Conservation (phyloP, 2,797 vertebrate species). For the Acanthopagrus latus region DNA sequence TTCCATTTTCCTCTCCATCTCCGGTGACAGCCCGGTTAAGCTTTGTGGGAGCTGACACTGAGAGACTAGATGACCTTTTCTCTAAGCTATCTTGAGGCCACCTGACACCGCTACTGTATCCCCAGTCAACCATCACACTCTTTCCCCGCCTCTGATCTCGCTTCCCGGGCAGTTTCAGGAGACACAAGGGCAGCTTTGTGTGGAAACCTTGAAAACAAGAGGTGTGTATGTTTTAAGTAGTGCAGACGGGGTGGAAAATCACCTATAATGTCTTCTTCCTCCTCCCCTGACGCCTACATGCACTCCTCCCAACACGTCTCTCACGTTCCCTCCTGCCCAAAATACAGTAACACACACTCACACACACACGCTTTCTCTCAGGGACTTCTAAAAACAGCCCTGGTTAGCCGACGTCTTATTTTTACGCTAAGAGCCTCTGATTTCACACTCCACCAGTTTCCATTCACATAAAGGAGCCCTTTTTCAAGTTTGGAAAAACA, state of each 20-base stretch:
- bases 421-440: conserved; percentile 49
- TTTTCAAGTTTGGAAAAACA: conserved; percentile 64
- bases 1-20: conserved; percentile 54
- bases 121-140: conserved; percentile 62
- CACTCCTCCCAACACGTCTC: conserved; percentile 59
- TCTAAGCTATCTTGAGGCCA: conserved; percentile 47
- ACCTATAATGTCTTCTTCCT: conserved; percentile 75
- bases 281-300: conserved; percentile 41
- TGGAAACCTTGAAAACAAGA: conserved; percentile 63
- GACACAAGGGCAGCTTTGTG: conserved; percentile 78
- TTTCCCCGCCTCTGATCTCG: conserved; percentile 59
- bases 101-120: conserved; percentile 72
- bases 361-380: conserved; percentile 47
- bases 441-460: conserved; percentile 59
- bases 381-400: conserved; percentile 66
- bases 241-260: conserved; percentile 78
- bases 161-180: conserved; percentile 60
- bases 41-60: conserved; percentile 47
- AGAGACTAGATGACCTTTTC: conserved; percentile 50
- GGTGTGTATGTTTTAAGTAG: conserved; percentile 64
- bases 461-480: conserved; percentile 66
- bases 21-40: conserved; percentile 40
- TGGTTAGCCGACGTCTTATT: conserved; percentile 55
- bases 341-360: conserved; percentile 62
- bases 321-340: conserved; percentile 53